phyloP scores from a whole-genome alignment of 1,140 invertebrate species.

The Dermatophagoides farinae region DNA sequence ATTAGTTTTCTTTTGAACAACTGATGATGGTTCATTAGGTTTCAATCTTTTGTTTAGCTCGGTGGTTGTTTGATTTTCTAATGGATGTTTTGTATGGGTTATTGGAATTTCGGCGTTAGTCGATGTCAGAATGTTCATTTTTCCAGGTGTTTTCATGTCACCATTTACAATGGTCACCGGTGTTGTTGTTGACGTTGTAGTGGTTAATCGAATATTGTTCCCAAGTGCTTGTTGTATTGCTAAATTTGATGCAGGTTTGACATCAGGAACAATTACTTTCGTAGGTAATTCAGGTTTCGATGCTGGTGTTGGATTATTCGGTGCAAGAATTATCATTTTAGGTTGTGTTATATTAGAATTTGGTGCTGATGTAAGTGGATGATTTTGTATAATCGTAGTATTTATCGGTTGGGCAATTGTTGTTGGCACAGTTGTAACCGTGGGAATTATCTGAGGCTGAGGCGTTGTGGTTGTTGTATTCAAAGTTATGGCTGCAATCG shows the following conservation, averaged over 20 bases:
- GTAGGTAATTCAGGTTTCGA: too few relatives aligned
- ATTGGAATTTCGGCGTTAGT: not conserved
- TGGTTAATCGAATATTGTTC: not conserved
- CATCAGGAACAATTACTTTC: too few relatives aligned
- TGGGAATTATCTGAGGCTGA: not conserved
- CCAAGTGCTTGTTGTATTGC: too few relatives aligned
- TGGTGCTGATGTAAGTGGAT: not conserved
- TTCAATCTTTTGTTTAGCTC: not conserved
- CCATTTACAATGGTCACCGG: not conserved
- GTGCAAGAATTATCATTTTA: too few relatives aligned
- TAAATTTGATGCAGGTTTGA: too few relatives aligned
- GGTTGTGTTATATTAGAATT: not conserved
- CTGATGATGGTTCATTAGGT: not conserved
- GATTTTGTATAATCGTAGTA: not conserved
- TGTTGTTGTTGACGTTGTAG: not conserved
- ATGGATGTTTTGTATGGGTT: not conserved
- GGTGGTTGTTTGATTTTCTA: constrained; percentile 2
- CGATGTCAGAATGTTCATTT: constrained; percentile 5
- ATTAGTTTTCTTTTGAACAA: not conserved
- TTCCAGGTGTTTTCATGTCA: not conserved
- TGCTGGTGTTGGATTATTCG: too few relatives aligned
- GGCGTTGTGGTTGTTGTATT: not conserved
- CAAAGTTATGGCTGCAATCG: constrained; percentile 9
- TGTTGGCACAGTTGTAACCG: not conserved
- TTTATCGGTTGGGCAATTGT: not conserved